Evolutionary conservation across 2,888 invertebrate species (phyloP).

Genomic region (Neoitamus cyanurus): DNA sequence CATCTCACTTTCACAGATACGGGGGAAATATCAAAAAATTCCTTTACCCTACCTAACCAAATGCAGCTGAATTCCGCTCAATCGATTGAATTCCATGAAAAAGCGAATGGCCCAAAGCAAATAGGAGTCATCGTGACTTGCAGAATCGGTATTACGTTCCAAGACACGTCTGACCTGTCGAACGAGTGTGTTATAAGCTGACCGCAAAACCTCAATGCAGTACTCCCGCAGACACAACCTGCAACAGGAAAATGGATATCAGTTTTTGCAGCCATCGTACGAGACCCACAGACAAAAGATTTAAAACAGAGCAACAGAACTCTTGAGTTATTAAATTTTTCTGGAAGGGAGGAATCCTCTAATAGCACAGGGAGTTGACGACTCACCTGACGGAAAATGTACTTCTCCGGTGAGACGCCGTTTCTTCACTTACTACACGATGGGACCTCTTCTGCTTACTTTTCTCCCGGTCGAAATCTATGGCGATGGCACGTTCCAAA

Average conservation of each 20-base stretch:
- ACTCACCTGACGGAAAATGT: slow-evolving; percentile 82
- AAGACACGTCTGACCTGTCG: slow-evolving; percentile 83
- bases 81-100: slow-evolving; percentile 97
- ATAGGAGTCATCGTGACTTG: slow-evolving; percentile 91
- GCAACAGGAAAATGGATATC: slow-evolving; percentile 68
- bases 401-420: slow-evolving; percentile 78
- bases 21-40: slow-evolving; percentile 51
- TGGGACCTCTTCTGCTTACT: slow-evolving; percentile 81
- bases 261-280: neutral
- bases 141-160: slow-evolving; percentile 73
- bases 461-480: slow-evolving; percentile 84
- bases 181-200: slow-evolving; percentile 94
- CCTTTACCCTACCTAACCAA: slow-evolving; percentile 86
- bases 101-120: slow-evolving; percentile 94
- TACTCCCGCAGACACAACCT: slow-evolving; percentile 93
- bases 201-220: slow-evolving; percentile 91
- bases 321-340: slow-evolving; percentile 8
- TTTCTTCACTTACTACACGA: slow-evolving; percentile 74
- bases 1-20: neutral
- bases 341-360: neutral
- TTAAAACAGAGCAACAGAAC: neutral
- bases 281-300: neutral
- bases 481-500: slow-evolving; percentile 77
- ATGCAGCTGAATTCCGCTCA: slow-evolving; percentile 86
- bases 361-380: neutral